Evolutionary conservation across 2,797 vertebrate species (phyloP), one percentile per base, ranked within the genome.

Genomic region (Philypnodon macrostomus): DNA sequence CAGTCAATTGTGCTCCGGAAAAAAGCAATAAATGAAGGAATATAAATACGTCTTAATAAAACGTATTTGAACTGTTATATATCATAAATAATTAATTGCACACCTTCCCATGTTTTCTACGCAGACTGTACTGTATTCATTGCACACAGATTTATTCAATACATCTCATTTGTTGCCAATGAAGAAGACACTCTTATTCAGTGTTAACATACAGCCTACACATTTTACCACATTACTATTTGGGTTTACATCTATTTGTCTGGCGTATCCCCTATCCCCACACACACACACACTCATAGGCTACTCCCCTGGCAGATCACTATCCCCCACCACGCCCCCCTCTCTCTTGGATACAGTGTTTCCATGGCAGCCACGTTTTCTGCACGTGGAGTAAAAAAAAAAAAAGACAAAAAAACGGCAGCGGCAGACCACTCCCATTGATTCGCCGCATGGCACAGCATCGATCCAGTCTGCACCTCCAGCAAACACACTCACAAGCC

Each of bases 331-430:
- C 41, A 30, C 27, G 17, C 26, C 41, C 41, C 26, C 41, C 27
- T 18, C 41, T 66, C 60, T 77, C 82, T 81, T 76, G 72, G 82
- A 84, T 83, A 84, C 82, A 75, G 74, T 75, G 86, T 88, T 88
- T 67, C 86, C 85, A 88, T 88, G 85, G 84, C 81, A 88, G 81
- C 86, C 81, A 85, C 72, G 75, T 86, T 86, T 81, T 75, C 47
- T 81, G 80, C 85, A 87, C 80, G 81, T 86, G 83, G 67, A 48
- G 53, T 79, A 70, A 39, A 40, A 24, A 24, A 27, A 14, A 26
- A 1, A 40, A 40, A 40, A 26, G 15, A 41, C 16, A 17, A 29
- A 17, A 17, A 51, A 40, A 51, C 61, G 58, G 39, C 48, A 67
- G 78, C 61, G 49, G 53, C 60, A 79, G 70, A 63, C 81, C 81